phyloP scores from a whole-genome alignment of 2,113 vertebrate species.

The Grammomys dolichurus region DNA sequence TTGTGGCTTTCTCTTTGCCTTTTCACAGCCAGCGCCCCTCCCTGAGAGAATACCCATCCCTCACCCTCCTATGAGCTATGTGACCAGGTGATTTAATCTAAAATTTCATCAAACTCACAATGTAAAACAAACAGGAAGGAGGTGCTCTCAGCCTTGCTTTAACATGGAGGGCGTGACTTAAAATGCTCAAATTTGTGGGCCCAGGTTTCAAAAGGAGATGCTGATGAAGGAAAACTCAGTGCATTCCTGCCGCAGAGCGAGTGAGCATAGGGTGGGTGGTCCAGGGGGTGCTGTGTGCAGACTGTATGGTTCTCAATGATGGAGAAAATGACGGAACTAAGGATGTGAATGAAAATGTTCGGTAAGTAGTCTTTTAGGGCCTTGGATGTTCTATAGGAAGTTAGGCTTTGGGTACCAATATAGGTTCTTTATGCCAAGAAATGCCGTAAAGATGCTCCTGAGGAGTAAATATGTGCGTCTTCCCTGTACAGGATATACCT shows the following conservation, averaged over 20 bases:
- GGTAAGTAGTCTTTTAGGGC: background rate
- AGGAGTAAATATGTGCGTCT: background rate
- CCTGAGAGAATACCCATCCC: background rate
- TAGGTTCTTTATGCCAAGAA: background rate
- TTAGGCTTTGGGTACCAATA: background rate
- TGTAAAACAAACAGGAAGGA: background rate
- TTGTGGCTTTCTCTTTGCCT: background rate
- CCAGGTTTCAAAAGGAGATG: background rate
- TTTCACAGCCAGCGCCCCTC: background rate
- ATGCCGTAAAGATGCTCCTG: background rate
- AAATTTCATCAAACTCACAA: background rate
- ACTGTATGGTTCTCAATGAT: background rate
- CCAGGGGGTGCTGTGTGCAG: background rate
- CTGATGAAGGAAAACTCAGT: background rate
- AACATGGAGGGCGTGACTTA: background rate
- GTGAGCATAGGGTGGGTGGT: background rate
- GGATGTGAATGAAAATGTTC: background rate
- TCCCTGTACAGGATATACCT: background rate
- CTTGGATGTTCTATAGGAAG: background rate
- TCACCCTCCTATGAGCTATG: background rate
- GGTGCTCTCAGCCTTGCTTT: background rate
- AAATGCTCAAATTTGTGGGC: background rate
- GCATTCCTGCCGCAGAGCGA: background rate
- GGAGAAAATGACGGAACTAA: background rate
- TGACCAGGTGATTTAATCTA: background rate